Evolutionary conservation across 2,797 vertebrate genomes (phyloP), one percentile per base, ranked within the genome.

Genomic region (Myotis daubentonii): DNA sequence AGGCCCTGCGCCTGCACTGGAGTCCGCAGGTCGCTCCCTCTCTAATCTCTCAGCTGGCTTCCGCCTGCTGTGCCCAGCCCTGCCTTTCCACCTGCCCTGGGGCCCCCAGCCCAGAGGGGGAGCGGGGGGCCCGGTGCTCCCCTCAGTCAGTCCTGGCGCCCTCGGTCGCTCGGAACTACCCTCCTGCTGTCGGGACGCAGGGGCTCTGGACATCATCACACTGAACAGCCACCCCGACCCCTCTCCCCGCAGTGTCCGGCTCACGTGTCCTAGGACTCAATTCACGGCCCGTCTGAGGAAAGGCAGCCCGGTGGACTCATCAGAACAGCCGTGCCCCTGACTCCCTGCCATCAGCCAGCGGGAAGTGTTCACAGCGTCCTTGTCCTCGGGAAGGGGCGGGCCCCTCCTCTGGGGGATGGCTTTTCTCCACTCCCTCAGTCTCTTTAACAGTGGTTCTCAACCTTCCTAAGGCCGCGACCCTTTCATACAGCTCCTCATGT

Each of bases 21-120:
- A 30, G 53, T 12, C 36, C 0, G 8, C 13, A 25, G 25, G 25
- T 9, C 0, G 25, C 25, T 0, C 15, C 22, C 4, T 1, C 28
- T 30, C 72, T 10, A 15, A 28, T 5, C 38, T 65, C 57, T n/a
- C 8, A 3, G 8, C 55, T 30, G 44, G 36, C 7, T 38, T 19
- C 47, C 0, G 5, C 65, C 25, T 9, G 25, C 13, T 2, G 20
- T 0, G 76, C 23, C 22, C 10, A 22, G 70, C 36, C 49, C 57
- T 11, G 57, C 28, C 33, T 62, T 44, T 33, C 71, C 33, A 11
- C 55, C 33, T 8, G 36, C 20, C 41, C 33, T 8, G 0, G 6
- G 23, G 57, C 57, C 33, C 33, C 49, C 22, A 30, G 33, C 17
- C 47, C 6, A 11, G n/a, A 30, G 3, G 9, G 19, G 9, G 4